Conservation (phyloP, 64 coral and sea anemone species). For the Montipora sp. region DNA sequence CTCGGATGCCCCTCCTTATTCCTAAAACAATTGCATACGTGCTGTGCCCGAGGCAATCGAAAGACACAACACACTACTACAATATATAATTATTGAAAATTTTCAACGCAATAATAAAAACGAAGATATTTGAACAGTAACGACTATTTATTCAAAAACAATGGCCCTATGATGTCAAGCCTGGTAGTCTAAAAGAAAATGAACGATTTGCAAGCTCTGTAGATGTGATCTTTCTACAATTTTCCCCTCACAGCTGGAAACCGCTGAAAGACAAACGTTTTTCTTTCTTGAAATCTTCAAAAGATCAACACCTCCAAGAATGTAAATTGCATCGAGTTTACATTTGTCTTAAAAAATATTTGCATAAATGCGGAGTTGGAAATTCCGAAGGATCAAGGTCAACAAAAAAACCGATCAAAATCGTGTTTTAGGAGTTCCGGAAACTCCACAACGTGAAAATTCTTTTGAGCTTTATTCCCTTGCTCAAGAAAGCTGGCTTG, state of each 20-base stretch:
- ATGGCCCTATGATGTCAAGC: neutral
- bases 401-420: neutral
- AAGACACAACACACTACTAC: too few species aligned
- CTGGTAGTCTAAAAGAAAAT: neutral
- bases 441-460: neutral
- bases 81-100: too few species aligned
- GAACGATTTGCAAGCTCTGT: neutral
- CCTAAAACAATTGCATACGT: too few species aligned
- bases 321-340: constrained; percentile 25
- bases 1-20: too few species aligned
- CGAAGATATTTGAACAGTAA: neutral
- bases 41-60: too few species aligned
- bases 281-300: neutral
- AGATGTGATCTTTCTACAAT: neutral
- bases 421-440: neutral
- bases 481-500: neutral
- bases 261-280: neutral
- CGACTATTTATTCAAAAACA: neutral
- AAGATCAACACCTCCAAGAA: constrained; percentile 8
- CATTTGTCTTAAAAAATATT: constrained; percentile 19
- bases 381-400: neutral
- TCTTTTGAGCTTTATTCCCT: neutral
- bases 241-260: neutral
- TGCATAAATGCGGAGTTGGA: constrained; percentile 14
- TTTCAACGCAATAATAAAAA: too few species aligned